phyloP scores from a whole-genome alignment of 2,888 invertebrate genomes.

The Diarsia rubi region DNA sequence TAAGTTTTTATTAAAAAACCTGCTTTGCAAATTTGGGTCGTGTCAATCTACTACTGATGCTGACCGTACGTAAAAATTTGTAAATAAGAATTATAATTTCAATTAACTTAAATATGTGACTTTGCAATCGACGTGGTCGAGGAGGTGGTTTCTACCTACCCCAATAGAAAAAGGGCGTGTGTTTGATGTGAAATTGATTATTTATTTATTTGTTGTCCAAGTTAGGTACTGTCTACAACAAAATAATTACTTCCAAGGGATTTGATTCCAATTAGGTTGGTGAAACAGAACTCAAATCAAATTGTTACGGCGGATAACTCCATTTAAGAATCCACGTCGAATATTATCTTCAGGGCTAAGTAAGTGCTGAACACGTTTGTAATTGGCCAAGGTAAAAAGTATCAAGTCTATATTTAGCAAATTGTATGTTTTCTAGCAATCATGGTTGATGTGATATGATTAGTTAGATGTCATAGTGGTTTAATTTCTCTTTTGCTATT shows the following conservation, averaged over 20 bases:
- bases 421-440: conserved; percentile 61
- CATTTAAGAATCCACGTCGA: conserved; percentile 22
- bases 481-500: conserved; percentile 60
- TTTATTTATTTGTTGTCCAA: too few species aligned
- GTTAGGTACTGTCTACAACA: neutral
- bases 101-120: neutral
- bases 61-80: too few species aligned
- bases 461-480: conserved; percentile 34
- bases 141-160: too few species aligned
- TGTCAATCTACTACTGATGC: too few species aligned
- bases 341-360: conserved; percentile 42
- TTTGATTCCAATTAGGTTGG: neutral
- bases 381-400: conserved; percentile 50
- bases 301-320: conserved; percentile 35
- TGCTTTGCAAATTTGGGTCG: too few species aligned
- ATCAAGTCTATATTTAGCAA: conserved; percentile 51
- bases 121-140: too few species aligned
- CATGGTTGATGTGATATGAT: conserved; percentile 55
- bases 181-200: too few species aligned
- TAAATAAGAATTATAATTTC: neutral
- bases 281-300: conserved; percentile 23
- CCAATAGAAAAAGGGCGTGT: too few species aligned
- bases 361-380: conserved; percentile 26
- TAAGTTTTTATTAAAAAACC: too few species aligned
- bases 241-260: neutral